Base-by-base conservation (phyloP, 2,797 vertebrate species). In the Phrynocephalus guinanensis region DNA sequence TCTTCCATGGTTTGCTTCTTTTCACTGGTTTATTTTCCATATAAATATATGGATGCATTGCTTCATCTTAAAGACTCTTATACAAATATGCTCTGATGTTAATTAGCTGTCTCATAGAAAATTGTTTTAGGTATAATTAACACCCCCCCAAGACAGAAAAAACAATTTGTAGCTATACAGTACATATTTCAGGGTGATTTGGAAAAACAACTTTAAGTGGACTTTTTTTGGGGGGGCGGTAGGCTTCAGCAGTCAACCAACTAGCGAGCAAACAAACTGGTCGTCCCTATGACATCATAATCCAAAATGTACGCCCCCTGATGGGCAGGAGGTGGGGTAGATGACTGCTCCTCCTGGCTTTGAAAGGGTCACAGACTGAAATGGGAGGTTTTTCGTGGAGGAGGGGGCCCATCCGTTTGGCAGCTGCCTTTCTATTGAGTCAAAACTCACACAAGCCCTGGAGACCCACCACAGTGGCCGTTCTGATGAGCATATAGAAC, bases 351-450 rank as follows among this genome's bases (percentile, higher is more conserved):
- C 26, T 24, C 26, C 33, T 70, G n/a, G 28, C 10, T 84, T 50
- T 86, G 83, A 77, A 56, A 5, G 6, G 82, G 18, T 20, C 8
- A 6, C 26, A 38, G 13, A 44, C 7, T 1, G 24, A 2, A 48
- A 72, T 20, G 52, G 28, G 75, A 13, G 84, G 72, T 13, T 15
- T 16, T 1, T 16, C 1, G 15, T 2, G 2, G 1, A 15, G 38
- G 38, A 44, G 84, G 86, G 9, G 91, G 1, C 28, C 30, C 13
- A 3, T 20, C 11, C n/a, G 86, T n/a, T 90, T 88, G 83, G 73
- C 82, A 18, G 56, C 92, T 82, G 89, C 44, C 93, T 87, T 82
- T 91, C 93, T 84, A 89, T 84, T 87, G 85, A 94, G 91, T 92
- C 88, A 88, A 89, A 87, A 75, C 83, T 73, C 56, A 20, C 6